These are phyloP conservation scores for Spialia ferax DNA, from an alignment of 2,888 invertebrate genomes.

Conservation along the genomic window DNA sequence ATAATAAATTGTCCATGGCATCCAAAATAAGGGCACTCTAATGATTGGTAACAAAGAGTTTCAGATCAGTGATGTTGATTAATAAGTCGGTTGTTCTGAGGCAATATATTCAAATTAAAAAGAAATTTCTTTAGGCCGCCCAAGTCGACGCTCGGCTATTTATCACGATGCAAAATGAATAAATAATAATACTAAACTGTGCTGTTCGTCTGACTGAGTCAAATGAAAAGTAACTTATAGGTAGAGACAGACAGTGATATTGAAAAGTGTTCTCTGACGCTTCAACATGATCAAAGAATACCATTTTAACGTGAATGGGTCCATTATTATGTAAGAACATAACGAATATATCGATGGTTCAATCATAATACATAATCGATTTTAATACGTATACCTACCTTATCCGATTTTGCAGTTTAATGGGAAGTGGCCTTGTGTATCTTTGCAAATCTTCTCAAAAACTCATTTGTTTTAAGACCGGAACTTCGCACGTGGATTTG, in stretches of 20 bases:
- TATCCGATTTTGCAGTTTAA: too few relatives aligned
- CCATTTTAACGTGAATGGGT: too few relatives aligned
- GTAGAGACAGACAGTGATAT: too few relatives aligned
- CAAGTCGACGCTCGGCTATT: conserved; percentile 25
- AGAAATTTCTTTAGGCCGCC: conserved; percentile 33
- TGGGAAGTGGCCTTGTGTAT: too few relatives aligned
- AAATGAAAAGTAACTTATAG: too few relatives aligned
- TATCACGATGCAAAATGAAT: conserved; percentile 29
- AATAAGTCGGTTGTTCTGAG: conserved; percentile 30
- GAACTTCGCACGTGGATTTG: neutral
- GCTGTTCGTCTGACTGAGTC: conserved; percentile 10
- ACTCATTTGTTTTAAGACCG: neutral
- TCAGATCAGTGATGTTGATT: conserved; percentile 32
- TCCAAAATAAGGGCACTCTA: conserved; percentile 47
- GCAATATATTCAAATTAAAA: conserved; percentile 40
- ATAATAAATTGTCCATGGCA: conserved; percentile 57
- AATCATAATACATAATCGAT: too few relatives aligned
- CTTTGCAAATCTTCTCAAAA: neutral
- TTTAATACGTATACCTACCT: too few relatives aligned
- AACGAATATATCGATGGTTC: too few relatives aligned
- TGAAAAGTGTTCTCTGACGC: neutral
- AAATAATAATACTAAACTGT: conserved; percentile 4
- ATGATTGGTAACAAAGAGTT: conserved; percentile 40
- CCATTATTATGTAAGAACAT: too few relatives aligned
- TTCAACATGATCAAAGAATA: conserved; percentile 16